Percentiles rank a stretch among this genome's conserved stretches.
Conservation (phyloP, 1,140 invertebrate species). For the Pogonus chalceus region DNA sequence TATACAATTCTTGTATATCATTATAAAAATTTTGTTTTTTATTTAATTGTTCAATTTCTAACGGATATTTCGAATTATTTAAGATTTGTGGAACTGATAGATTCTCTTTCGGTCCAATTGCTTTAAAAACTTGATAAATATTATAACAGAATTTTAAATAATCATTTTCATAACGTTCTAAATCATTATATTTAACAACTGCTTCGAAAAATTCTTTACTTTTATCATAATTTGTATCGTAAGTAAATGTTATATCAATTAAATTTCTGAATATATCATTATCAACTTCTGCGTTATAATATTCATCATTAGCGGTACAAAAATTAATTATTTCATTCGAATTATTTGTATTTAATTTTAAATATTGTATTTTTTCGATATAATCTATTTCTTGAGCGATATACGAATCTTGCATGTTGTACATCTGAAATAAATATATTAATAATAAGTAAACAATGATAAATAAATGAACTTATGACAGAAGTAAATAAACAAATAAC, state of each 20-base stretch:
- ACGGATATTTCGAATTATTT: slow-evolving; percentile 15
- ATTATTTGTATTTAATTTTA: slow-evolving; percentile 29
- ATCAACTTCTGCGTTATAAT: slow-evolving; percentile 17
- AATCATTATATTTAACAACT: slow-evolving; percentile 17
- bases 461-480: neutral
- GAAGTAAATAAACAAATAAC: neutral
- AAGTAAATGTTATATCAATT: slow-evolving; percentile 24
- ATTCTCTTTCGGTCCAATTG: slow-evolving; percentile 13
- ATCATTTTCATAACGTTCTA: slow-evolving; percentile 10
- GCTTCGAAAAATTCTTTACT: slow-evolving; percentile 18
- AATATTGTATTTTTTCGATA: slow-evolving; percentile 34
- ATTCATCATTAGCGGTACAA: slow-evolving; percentile 14
- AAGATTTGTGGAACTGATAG: slow-evolving; percentile 19
- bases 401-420: slow-evolving; percentile 33
- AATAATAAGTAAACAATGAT: slow-evolving; percentile 3
- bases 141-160: slow-evolving; percentile 18
- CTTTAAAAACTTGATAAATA: slow-evolving; percentile 16
- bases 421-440: slow-evolving; percentile 33
- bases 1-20: slow-evolving; percentile 16
- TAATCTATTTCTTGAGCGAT: slow-evolving; percentile 35
- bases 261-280: slow-evolving; percentile 23
- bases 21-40: slow-evolving; percentile 18
- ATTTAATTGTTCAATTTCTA: slow-evolving; percentile 19
- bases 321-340: slow-evolving; percentile 25
- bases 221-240: slow-evolving; percentile 17